Evolutionary conservation across 2,113 vertebrate genomes (phyloP), one percentile per base, ranked within the genome.

Genomic region (Clarias batrachus): DNA sequence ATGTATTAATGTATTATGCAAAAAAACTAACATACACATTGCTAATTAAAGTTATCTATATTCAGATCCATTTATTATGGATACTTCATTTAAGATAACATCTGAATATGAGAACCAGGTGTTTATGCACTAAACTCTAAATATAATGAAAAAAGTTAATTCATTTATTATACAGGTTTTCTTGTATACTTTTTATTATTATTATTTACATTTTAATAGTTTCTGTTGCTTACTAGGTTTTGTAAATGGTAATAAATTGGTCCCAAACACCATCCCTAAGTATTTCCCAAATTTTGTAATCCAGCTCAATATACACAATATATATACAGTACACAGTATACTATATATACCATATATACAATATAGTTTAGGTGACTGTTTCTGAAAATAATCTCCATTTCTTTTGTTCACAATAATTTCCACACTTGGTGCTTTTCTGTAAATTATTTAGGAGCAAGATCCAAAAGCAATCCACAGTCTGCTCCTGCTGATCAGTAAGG

Each of bases 401-500:
- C 14, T 54, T 56, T n/a, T 62, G n/a, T 27, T 37, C 78, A 63
- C 48, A 48, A 48, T 14, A n/a, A 21, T 17, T 54, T 54, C 11
- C 21, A 62, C 76, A 27, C 4, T 19, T 81, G 56, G n/a, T 48
- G 54, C 25, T 54, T 48, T 83, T 77, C 41, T 87, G 56, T 23
- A 3, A n/a, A 11, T 57, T 86, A 65, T 87, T 84, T 81, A 95
- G 94, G 94, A 95, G 68, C 89, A 89, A 54, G 77, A 59, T 4
- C 95, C 94, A 0, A 93, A 92, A 85, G 91, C 92, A 76, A 90
- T 97, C 62, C 92, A 93, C 3, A 89, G 87, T 33, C 60, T 97
- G 41, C 90, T 99, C 77, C 89, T 98, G 87, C 87, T 98, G 88
- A 93, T 95, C 0, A 95, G 96, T 90, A 97, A 96, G 90, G 96